Conservation (phyloP, 2,113 vertebrate genomes). For the Micronycteris hirsuta region DNA sequence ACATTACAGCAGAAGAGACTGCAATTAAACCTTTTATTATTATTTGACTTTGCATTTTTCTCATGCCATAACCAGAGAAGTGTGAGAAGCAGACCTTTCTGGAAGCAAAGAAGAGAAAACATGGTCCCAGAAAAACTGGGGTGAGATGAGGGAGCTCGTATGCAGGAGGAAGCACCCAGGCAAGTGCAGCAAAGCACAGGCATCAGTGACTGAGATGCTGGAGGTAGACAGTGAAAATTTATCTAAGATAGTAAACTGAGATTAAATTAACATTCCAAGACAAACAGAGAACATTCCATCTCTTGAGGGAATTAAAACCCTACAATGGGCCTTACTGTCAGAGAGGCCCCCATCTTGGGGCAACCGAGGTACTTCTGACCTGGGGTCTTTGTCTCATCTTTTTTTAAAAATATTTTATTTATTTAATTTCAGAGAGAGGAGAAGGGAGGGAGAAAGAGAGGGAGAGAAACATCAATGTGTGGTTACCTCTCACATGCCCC, state of each 20-base stretch:
- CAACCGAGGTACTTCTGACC: neutral
- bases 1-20: neutral
- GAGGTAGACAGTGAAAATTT: neutral
- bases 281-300: neutral
- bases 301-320: neutral
- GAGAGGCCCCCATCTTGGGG: neutral
- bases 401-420: no score
- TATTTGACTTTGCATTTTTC: conserved; percentile 1
- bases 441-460: no score
- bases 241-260: neutral
- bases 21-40: neutral
- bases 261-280: neutral
- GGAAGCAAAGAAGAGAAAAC: neutral
- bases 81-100: neutral
- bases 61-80: neutral
- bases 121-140: neutral
- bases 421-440: no score
- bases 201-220: neutral
- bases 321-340: neutral
- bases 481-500: no score
- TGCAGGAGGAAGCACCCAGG: neutral
- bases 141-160: neutral
- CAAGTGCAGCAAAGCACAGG: neutral
- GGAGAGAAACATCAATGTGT: no score
- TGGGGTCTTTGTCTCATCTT: neutral